Base-by-base conservation (phyloP, 2,888 invertebrate genomes). In the Diarsia mendica region DNA sequence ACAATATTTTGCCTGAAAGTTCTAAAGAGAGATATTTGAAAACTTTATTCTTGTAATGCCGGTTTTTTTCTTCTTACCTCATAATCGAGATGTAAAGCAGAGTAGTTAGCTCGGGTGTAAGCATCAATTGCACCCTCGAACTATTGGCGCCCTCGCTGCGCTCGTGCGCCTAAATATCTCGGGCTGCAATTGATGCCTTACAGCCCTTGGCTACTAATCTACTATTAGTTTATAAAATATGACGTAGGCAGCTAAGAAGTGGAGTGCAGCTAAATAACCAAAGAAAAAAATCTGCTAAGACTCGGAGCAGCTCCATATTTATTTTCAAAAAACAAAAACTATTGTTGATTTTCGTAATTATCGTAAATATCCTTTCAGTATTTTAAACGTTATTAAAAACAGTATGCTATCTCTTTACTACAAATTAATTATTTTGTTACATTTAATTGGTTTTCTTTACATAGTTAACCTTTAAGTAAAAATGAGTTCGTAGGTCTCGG, bases 401-500 rank as follows among this genome's bases (percentile, higher is more conserved):
- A 39, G n/a, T 80, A 69, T 73, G 80, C 80, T 80, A 75, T 80
- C 84, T 84, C 77, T 82, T 75, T 79, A 48, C 49, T 51, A 65
- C 48, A 33, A 74, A 69, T 15, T 49, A 49, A 68, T 49, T 76
- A 71, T 60, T 73, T 65, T 68, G 63, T 64, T 67, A 66, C 61
- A 63, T 65, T 67, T 33, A 68, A 66, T 63, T 61, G 58, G 65
- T 69, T 78, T 78, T 58, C 33, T 51, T 58, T n/a, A 48, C 10
- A 60, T 55, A 58, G 64, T 58, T 60, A 51, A 84, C 33, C 49
- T 70, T 18, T 75, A 67, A 64, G 53, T 68, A 66, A 82, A 71
- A 70, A 46, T 67, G 46, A 76, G 77, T 76, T 66, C 49, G 64
- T 82, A 77, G 84, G 67, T 84, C 63, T 82, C 77, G 67, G 67